Percentiles rank a stretch among this genome's conserved stretches.
These are phyloP conservation scores for Mythimna loreyi DNA, from an alignment of 2,888 invertebrate species.

Conservation along the genomic window DNA sequence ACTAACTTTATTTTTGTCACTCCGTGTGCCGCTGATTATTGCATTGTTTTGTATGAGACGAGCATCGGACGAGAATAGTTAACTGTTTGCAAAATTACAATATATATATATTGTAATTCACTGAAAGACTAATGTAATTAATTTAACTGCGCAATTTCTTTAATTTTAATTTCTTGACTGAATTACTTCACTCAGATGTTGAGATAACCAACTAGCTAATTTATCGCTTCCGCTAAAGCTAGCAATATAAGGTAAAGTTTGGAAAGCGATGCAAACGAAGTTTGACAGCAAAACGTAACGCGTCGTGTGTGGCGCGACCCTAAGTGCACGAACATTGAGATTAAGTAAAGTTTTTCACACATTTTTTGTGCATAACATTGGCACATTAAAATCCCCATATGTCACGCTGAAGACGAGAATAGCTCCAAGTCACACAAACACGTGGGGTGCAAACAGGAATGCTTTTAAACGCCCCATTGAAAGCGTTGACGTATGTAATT, in stretches of 20 bases:
- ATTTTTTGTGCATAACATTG: slow-evolving; percentile 70
- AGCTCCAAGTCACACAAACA: slow-evolving; percentile 71
- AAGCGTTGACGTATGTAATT: slow-evolving; percentile 85
- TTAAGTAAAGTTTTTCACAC: slow-evolving; percentile 58
- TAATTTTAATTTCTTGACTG: slow-evolving; percentile 26
- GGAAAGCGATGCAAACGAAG: slow-evolving; percentile 33
- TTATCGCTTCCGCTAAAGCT: slow-evolving; percentile 40
- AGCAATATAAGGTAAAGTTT: slow-evolving; percentile 12
- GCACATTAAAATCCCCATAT: slow-evolving; percentile 71
- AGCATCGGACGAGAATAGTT: slow-evolving; percentile 19
- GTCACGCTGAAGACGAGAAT: slow-evolving; percentile 70
- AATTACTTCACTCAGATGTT: slow-evolving; percentile 42
- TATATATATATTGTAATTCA: too few relatives aligned
- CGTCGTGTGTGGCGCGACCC: slow-evolving; percentile 48
- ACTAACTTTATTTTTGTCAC: slow-evolving; percentile 72
- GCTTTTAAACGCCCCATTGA: slow-evolving; percentile 85
- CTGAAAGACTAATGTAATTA: not conserved
- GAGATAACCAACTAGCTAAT: slow-evolving; percentile 39
- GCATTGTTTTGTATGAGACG: slow-evolving; percentile 50
- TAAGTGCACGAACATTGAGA: slow-evolving; percentile 53
- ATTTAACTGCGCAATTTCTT: slow-evolving; percentile 27
- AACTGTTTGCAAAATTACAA: slow-evolving; percentile 11
- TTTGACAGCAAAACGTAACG: slow-evolving; percentile 33
- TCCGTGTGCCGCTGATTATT: slow-evolving; percentile 51
- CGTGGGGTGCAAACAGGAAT: slow-evolving; percentile 76